A percentile compares a stretch with the other conserved stretches of the same genome.
These are phyloP conservation scores for Synanthedon tipuliformis DNA, from an alignment of 2,888 invertebrate genomes.

Conservation along the genomic window DNA sequence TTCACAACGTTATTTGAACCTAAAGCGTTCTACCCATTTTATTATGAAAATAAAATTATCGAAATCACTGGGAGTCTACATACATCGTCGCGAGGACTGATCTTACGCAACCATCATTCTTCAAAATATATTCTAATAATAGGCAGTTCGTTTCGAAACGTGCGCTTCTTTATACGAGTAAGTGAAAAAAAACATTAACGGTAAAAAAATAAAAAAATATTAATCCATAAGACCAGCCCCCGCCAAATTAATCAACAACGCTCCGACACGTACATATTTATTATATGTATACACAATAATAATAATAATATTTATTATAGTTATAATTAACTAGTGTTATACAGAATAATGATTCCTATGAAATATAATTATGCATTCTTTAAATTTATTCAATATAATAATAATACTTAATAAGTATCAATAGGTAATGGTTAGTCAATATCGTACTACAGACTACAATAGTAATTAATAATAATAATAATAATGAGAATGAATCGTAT, in stretches of 20 bases:
- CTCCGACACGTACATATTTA: conserved; percentile 37
- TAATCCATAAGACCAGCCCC: conserved; percentile 63
- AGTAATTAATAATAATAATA: conserved; percentile 32
- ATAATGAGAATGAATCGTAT: conserved; percentile 65
- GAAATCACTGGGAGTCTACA: conserved; percentile 63
- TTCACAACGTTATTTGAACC: conserved; percentile 71
- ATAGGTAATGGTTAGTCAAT: conserved; percentile 70
- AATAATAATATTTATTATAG: conserved; percentile 59
- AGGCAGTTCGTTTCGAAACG: conserved; percentile 59
- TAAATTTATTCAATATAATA: conserved; percentile 70
- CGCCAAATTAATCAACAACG: conserved; percentile 46
- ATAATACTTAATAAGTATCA: conserved; percentile 71
- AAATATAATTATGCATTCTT: conserved; percentile 72
- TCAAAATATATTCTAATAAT: conserved; percentile 71
- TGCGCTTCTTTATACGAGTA: conserved; percentile 61
- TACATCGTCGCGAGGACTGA: conserved; percentile 45
- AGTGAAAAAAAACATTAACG: conserved; percentile 62
- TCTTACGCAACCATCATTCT: conserved; percentile 66
- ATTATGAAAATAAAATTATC: conserved; percentile 70
- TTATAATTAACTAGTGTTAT: conserved; percentile 72
- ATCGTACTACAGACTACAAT: conserved; percentile 66
- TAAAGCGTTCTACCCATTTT: conserved; percentile 70
- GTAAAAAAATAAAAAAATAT: conserved; percentile 72
- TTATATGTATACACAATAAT: conserved; percentile 24
- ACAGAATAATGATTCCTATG: conserved; percentile 72